Evolutionary conservation across 2,888 invertebrate genomes (phyloP).

Genomic region (Tetrapedia diversipes): DNA sequence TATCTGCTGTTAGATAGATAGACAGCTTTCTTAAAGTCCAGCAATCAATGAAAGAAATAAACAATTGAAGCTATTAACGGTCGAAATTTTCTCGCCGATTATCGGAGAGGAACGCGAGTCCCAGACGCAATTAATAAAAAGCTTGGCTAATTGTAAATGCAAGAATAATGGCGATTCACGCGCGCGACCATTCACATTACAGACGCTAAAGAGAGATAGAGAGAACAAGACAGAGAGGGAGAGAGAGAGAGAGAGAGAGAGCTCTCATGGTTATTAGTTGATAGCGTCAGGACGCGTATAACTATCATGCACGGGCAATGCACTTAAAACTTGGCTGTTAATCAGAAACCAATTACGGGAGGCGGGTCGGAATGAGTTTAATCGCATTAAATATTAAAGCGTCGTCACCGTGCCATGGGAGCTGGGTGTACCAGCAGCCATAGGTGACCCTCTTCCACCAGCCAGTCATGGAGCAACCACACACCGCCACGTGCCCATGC

Average conservation of each 20-base stretch:
- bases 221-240: too few relatives aligned
- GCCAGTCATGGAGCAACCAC: conserved; percentile 52
- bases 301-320: conserved; percentile 64
- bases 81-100: neutral
- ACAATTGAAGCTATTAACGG: neutral
- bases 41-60: neutral
- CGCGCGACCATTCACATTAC: conserved; percentile 20
- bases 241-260: too few relatives aligned
- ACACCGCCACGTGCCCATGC: conserved; percentile 62
- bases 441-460: conserved; percentile 51
- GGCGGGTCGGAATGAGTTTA: conserved; percentile 80
- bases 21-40: neutral
- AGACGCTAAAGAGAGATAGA: too few relatives aligned
- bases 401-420: conserved; percentile 68
- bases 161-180: conserved; percentile 26
- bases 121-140: conserved; percentile 23
- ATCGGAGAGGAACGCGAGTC: neutral
- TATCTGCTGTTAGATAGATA: too few relatives aligned
- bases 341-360: conserved; percentile 82
- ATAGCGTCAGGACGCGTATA: conserved; percentile 50
- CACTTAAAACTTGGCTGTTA: conserved; percentile 78
- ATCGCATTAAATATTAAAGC: conserved; percentile 81
- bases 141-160: conserved; percentile 25
- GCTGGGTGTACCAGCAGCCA: conserved; percentile 44
- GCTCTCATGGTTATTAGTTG: conserved; percentile 64